A percentile compares a stretch with the other conserved stretches of the same genome.
These are phyloP conservation scores for Eriocheir sinensis DNA, from an alignment of 1,140 invertebrate species.

Conservation along the genomic window DNA sequence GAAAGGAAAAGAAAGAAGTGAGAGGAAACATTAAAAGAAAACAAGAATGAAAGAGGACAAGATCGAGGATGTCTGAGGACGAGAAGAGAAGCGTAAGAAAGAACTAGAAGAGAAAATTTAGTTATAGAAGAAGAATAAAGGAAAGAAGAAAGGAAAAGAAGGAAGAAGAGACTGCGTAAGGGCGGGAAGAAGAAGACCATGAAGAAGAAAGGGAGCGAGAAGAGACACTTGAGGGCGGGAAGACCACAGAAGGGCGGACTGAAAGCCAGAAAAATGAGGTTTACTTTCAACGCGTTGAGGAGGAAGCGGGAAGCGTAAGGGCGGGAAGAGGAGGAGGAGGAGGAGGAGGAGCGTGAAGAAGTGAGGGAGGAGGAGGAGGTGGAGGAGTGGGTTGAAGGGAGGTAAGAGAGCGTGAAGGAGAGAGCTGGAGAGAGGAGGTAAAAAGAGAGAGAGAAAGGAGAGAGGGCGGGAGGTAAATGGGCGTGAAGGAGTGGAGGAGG, in stretches of 20 bases:
- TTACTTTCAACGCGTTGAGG: not conserved
- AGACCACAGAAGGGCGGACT: not conserved
- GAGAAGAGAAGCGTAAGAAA: not conserved
- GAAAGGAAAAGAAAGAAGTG: not conserved
- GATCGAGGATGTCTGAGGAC: not conserved
- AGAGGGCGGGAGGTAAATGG: not conserved
- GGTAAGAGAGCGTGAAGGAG: not conserved
- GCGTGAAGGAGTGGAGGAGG: not conserved
- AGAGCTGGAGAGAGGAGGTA: constrained; percentile 11
- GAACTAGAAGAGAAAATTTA: not conserved
- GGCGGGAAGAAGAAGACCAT: constrained; percentile 19
- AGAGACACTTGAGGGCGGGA: not conserved
- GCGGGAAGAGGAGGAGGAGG: too few species aligned
- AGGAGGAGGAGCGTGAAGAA: not conserved
- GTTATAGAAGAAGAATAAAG: not conserved
- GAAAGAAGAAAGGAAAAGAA: not conserved
- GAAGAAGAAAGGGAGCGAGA: not conserved
- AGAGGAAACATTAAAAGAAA: not conserved
- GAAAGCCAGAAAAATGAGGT: not conserved
- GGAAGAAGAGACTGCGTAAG: too few species aligned
- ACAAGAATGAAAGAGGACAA: not conserved
- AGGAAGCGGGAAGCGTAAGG: not conserved
- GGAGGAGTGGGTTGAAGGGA: not conserved
- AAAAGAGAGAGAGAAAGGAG: not conserved
- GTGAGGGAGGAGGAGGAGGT: not conserved